Base-by-base conservation (phyloP, 2,113 vertebrate species). In the Cavia aperea region DNA sequence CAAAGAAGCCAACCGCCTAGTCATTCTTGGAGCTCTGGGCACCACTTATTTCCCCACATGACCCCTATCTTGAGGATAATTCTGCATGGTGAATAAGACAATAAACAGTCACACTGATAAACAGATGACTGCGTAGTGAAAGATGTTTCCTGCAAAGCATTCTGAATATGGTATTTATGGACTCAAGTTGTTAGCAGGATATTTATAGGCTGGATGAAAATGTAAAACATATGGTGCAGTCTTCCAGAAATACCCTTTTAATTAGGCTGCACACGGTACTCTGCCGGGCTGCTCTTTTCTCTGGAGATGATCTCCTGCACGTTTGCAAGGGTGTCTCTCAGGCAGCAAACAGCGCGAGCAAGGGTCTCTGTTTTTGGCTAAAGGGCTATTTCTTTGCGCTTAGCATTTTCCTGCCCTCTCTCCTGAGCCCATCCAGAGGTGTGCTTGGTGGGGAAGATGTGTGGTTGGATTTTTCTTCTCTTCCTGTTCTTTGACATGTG, bases 161-260 rank as follows among this genome's bases (percentile, higher is more conserved):
- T 91, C 93, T 88, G 96, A 66, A 94, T 86, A 78, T 29, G 46
- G 96, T 96, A 97, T 97, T 97, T 96, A 96, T 95, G 96, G 95
- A 89, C 83, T 73, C 85, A 95, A 97, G 97, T 95, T 96, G 96
- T 97, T 97, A 91, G 4, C n/a, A 90, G 95, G 95, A 93, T 97
- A 97, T 98, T 98, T 98, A 98, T 97, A 97, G 95, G 90, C 88
- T 96, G 24, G 58, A 89, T 96, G 94, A 94, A 97, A 97, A 97
- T 96, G 96, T 77, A 96, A 97, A 97, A 77, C 97, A 97, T 97
- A 97, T 97, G 97, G 96, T 93, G 86, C 66, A 65, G 93, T 96
- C 95, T 93, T 97, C 96, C 8, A 5, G 96, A 97, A 98, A 98
- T 97, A 96, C 93, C 95, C 92, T 97, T 97, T 96, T 96, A 95